A percentile compares a stretch with the other conserved stretches of the same genome.
Evolutionary conservation across 2,797 vertebrate genomes (phyloP).

Genomic region (Nyctibius grandis): DNA sequence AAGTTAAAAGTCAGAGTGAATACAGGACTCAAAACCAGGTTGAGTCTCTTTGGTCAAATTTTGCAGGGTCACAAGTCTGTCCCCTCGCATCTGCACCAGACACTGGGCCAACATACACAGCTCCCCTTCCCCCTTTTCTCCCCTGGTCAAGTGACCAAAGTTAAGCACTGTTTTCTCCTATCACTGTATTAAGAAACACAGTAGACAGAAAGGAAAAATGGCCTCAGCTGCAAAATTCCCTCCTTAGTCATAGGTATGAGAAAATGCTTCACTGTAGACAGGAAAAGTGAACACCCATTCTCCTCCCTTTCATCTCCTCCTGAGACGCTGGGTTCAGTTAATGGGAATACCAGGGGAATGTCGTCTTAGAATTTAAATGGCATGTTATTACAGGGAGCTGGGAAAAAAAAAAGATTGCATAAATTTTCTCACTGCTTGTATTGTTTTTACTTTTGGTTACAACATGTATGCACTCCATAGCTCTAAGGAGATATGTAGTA

Average conservation of each 20-base stretch:
- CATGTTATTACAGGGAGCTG: neutral
- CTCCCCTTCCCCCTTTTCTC: neutral
- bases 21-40: neutral
- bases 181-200: neutral
- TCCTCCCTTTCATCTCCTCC: constrained; percentile 19
- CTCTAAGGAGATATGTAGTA: neutral
- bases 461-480: neutral
- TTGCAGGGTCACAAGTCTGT: neutral
- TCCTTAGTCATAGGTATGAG: constrained; percentile 60
- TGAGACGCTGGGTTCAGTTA: neutral
- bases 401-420: neutral
- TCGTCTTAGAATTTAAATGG: neutral
- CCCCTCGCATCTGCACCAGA: neutral
- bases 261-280: constrained; percentile 10
- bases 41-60: neutral
- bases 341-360: constrained; percentile 7
- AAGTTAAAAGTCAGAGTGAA: neutral
- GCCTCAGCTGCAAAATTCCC: neutral
- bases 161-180: neutral
- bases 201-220: neutral
- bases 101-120: neutral
- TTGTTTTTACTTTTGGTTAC: neutral
- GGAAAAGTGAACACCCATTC: constrained; percentile 50
- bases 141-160: neutral
- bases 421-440: neutral